These are phyloP conservation scores for Porites lutea DNA, from an alignment of 64 coral and sea anemone species.

Conservation along the genomic window DNA sequence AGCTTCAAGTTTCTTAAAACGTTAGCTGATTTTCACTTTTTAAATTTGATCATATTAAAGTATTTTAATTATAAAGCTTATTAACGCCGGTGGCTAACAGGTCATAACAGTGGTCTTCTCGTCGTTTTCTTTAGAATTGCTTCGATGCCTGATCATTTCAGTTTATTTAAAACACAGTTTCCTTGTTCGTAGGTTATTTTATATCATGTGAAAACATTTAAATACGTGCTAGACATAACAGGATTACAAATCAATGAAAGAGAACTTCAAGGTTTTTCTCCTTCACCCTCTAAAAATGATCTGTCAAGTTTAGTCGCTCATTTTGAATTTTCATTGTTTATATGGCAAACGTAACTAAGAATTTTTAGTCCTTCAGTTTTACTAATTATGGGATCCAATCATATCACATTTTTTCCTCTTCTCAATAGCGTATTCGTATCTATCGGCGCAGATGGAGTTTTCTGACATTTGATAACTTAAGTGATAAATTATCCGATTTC, in stretches of 20 bases:
- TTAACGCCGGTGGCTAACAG: too few species aligned
- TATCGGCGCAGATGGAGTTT: constrained; percentile 25
- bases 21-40: not conserved
- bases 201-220: not conserved
- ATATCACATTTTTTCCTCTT: not conserved
- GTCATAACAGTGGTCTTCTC: too few species aligned
- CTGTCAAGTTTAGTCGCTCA: too few species aligned
- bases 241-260: not conserved
- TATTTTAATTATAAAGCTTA: too few species aligned
- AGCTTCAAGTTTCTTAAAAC: constrained; percentile 49
- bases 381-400: not conserved
- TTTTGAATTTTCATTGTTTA: too few species aligned
- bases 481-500: constrained; percentile 49
- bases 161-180: constrained; percentile 28
- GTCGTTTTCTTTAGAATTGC: too few species aligned
- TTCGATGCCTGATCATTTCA: too few species aligned
- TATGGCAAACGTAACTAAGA: not conserved
- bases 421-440: constrained; percentile 31
- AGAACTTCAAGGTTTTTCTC: not conserved
- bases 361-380: not conserved
- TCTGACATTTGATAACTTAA: constrained; percentile 34
- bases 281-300: not conserved
- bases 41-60: too few species aligned
- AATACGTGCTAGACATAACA: not conserved
- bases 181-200: not conserved